A percentile compares a stretch with the other conserved stretches of the same genome.
These are phyloP conservation scores for Slavum lentiscoides DNA, from an alignment of 2,888 invertebrate genomes.

Conservation along the genomic window DNA sequence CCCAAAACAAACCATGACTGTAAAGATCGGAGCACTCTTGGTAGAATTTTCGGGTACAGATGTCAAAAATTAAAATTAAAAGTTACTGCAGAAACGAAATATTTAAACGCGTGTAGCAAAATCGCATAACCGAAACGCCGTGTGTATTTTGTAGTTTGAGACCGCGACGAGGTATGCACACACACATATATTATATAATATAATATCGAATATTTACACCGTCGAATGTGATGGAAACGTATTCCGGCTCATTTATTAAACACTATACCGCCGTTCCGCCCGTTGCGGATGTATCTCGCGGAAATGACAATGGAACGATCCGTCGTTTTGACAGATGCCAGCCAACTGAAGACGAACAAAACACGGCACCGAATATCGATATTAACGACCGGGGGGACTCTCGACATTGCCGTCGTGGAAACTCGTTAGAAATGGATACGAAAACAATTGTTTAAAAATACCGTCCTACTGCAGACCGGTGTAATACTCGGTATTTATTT, in stretches of 20 bases:
- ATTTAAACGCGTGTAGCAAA: not conserved
- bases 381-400: not conserved
- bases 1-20: no score
- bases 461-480: no score
- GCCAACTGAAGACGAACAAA: not conserved
- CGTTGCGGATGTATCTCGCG: not conserved
- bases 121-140: constrained; percentile 28
- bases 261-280: not conserved
- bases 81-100: no score
- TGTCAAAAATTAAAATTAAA: no score
- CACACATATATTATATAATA: not conserved
- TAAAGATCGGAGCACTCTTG: no score
- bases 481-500: no score
- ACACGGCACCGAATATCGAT: not conserved
- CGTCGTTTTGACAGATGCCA: constrained; percentile 1
- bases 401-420: not conserved
- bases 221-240: no score
- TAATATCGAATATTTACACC: not conserved
- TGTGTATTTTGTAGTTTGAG: not conserved
- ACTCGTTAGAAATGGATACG: no score
- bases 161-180: not conserved
- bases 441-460: no score
- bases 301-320: not conserved
- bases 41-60: no score
- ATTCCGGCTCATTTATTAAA: not conserved